Conservation (phyloP, 2,797 vertebrate species). For the Chrysocyon brachyurus region DNA sequence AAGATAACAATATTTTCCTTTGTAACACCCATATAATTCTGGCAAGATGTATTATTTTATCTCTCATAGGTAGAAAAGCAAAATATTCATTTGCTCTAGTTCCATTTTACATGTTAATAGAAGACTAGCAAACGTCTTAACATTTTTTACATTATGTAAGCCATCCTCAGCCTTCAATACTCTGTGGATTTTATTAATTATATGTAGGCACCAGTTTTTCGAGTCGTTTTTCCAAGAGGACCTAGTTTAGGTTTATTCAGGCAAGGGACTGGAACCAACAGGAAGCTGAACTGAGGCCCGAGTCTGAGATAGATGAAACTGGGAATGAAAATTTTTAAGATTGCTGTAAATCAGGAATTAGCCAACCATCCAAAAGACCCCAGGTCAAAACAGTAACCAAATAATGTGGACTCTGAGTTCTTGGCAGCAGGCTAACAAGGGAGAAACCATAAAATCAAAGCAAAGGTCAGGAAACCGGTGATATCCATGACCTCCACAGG, state of each 20-base stretch:
- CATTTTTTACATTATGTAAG: neutral
- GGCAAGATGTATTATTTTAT: neutral
- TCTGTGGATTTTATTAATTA: neutral
- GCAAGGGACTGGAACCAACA: neutral
- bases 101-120: neutral
- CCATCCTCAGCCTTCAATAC: neutral
- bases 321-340: neutral
- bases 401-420: neutral
- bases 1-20: neutral
- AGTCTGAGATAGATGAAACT: neutral
- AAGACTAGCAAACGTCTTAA: neutral
- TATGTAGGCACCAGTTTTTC: neutral
- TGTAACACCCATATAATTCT: neutral
- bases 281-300: neutral
- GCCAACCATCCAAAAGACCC: neutral
- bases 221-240: neutral
- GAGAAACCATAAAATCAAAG: slow-evolving; percentile 34
- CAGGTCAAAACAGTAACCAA: neutral
- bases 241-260: neutral
- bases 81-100: neutral
- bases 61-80: neutral
- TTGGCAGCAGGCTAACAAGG: neutral
- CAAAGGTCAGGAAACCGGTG: neutral
- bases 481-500: neutral
- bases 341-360: neutral